Evolutionary conservation across 2,113 vertebrate genomes (phyloP).

Genomic region (Marmota flaviventris): DNA sequence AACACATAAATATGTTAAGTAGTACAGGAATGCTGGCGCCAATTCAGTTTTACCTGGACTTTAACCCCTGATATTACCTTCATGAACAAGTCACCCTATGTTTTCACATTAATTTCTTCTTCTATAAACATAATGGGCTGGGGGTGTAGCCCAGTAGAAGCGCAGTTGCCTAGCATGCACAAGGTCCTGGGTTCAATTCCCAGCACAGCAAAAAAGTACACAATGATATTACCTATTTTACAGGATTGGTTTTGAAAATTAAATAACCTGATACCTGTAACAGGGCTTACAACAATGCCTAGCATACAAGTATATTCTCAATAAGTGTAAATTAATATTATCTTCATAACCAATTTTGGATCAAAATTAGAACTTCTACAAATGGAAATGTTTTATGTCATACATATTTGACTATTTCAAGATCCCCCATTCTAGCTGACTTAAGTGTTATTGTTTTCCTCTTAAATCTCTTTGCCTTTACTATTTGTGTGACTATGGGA

Average conservation of each 20-base stretch:
- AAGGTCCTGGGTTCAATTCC: not conserved
- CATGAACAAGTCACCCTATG: not conserved
- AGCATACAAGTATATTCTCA: not conserved
- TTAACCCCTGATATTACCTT: not conserved
- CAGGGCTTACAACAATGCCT: not conserved
- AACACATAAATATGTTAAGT: not conserved
- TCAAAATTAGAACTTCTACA: slow-evolving; percentile 34
- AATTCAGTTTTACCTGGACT: not conserved
- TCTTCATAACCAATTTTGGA: not conserved
- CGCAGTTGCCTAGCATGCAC: not conserved
- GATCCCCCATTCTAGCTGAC: not conserved
- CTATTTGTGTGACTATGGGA: not conserved
- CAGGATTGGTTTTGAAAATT: not conserved
- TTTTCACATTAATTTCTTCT: not conserved
- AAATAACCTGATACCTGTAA: not conserved
- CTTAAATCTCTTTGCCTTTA: slow-evolving; percentile 44
- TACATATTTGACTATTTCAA: slow-evolving; percentile 37
- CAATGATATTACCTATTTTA: not conserved
- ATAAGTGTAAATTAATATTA: slow-evolving; percentile 10
- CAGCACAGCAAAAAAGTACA: not conserved
- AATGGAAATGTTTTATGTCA: not conserved
- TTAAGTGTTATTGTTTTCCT: not conserved
- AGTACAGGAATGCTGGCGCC: not conserved
- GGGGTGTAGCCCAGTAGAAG: not conserved
- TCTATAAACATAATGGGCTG: not conserved